Evolutionary conservation across 2,113 vertebrate genomes (phyloP), one percentile per base, ranked within the genome.

Genomic region (Chrysochloris asiatica): DNA sequence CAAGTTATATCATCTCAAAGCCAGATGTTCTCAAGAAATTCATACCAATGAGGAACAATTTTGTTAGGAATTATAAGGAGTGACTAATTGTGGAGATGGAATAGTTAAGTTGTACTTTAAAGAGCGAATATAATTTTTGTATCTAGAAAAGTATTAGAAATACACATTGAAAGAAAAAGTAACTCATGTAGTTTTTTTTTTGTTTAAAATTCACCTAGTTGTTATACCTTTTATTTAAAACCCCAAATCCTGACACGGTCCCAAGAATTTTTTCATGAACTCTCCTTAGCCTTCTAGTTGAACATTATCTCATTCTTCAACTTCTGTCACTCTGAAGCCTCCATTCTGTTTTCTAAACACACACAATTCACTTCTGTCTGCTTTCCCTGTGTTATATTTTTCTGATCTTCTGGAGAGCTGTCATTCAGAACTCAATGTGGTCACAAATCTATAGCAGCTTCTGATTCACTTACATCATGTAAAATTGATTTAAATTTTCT

Each of bases 401-500:
- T 33, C 79, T 69, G 21, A 30, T 41, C 41, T 69, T 47, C 14
- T 76, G 17, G 33, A 48, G 50, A 50, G 8, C 38, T 88, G 16
- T 83, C 43, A 72, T 43, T 89, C 72, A n/a, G n/a, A 71, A 77
- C 36, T 78, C 10, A 50, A 28, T 21, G 33, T 69, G n/a, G 33
- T 47, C 26, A 71, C 28, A 88, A 11, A 78, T 71, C 48, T 52
- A 61, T 84, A 50, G n/a, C 21, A 56, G 3, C 61, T 61, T 67
- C 41, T 17, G 69, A 10, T 26, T 88, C n/a, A 41, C 26, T 59
- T 77, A 28, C 26, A 36, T 28, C 10, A 33, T 54, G 13, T 65
- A 54, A 65, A 54, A 12, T 89, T 52, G 54, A 21, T 41, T 92
- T 30, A 54, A 69, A 93, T 72, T 88, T 83, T 54, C 71, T 73